Evolutionary conservation across 1,140 invertebrate genomes (phyloP).

Genomic region (Antheraea mylitta): DNA sequence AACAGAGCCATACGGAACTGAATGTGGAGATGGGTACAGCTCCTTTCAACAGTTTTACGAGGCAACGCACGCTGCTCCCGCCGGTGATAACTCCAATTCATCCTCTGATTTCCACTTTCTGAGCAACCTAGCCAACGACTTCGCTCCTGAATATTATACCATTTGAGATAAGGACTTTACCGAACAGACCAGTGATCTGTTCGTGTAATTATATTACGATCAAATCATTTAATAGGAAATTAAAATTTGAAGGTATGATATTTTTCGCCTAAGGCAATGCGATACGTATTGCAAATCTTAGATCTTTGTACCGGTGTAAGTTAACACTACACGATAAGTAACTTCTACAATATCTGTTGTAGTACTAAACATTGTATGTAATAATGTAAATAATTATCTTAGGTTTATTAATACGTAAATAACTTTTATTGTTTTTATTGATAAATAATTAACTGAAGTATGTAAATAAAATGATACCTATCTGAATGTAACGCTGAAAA

Average conservation of each 20-base stretch:
- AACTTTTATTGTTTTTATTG: constrained; percentile 23
- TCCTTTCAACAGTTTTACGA: constrained; percentile 87
- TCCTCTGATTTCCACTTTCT: constrained; percentile 95
- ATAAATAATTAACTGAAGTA: background rate
- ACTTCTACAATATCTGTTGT: constrained; percentile 12
- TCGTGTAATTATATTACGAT: constrained; percentile 52
- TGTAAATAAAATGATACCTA: constrained; percentile 9
- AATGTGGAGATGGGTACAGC: constrained; percentile 82
- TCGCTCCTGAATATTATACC: constrained; percentile 94
- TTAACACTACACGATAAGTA: constrained; percentile 29
- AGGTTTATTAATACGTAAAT: constrained; percentile 44
- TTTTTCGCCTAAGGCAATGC: constrained; percentile 47
- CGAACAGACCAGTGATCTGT: constrained; percentile 73
- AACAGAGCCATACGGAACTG: constrained; percentile 67
- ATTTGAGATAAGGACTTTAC: constrained; percentile 82
- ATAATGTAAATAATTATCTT: constrained; percentile 66
- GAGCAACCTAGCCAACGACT: constrained; percentile 93
- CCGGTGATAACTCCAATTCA: constrained; percentile 91
- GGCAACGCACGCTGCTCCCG: constrained; percentile 75
- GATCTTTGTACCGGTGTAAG: constrained; percentile 43
- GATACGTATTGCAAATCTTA: constrained; percentile 37
- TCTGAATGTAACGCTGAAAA: background rate
- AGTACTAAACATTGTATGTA: constrained; percentile 48
- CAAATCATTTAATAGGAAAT: constrained; percentile 24
- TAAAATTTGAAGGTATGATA: constrained; percentile 42